Conservation (phyloP, 1,140 invertebrate species). For the Camponotus floridanus region DNA sequence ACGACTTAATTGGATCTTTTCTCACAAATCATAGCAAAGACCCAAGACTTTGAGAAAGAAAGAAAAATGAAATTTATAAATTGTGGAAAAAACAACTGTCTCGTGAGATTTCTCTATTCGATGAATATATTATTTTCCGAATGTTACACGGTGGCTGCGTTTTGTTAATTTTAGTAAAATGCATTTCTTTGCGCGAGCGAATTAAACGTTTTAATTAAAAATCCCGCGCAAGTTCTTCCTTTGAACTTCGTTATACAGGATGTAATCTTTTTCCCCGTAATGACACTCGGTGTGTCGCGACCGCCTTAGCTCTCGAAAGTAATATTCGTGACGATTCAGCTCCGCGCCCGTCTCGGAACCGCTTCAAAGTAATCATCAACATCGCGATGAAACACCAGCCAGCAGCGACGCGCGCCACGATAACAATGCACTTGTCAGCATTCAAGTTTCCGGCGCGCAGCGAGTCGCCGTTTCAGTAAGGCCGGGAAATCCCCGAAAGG, state of each 20-base stretch:
- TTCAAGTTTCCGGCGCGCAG: not conserved
- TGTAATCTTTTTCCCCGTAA: not conserved
- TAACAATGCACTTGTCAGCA: slow-evolving; percentile 45
- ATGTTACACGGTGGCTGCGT: not conserved
- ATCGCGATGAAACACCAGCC: slow-evolving; percentile 13
- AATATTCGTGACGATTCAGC: slow-evolving; percentile 12
- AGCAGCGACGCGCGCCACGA: not conserved
- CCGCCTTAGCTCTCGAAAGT: not conserved
- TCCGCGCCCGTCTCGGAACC: not conserved
- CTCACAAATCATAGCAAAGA: not conserved
- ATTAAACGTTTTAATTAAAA: not conserved
- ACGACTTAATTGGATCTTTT: not conserved
- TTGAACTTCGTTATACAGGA: not conserved
- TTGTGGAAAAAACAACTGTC: not conserved
- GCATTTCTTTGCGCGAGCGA: not conserved
- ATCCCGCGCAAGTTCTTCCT: not conserved
- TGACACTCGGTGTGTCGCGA: not conserved
- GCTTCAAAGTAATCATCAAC: slow-evolving; percentile 45
- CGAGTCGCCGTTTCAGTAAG: slow-evolving; percentile 5
- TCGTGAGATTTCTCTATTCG: not conserved
- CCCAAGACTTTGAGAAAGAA: not conserved
- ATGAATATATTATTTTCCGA: not conserved
- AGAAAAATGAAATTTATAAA: not conserved
- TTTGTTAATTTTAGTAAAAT: not conserved
- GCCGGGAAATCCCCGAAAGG: slow-evolving; percentile 16